A percentile compares a stretch with the other conserved stretches of the same genome.
phyloP scores from a whole-genome alignment of 1,140 invertebrate species.

The Drosophila chauvacae region DNA sequence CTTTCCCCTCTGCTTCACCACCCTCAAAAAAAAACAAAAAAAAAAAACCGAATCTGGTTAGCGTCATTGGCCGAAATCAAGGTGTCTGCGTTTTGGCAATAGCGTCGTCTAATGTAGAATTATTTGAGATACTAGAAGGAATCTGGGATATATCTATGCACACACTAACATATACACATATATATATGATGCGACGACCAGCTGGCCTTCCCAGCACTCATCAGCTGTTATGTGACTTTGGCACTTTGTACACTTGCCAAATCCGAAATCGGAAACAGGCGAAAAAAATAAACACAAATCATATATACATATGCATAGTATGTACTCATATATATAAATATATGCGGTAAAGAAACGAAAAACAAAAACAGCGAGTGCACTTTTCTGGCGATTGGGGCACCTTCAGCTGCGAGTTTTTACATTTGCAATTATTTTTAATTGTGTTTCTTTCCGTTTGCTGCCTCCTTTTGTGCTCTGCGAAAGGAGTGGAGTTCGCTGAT shows the following conservation, averaged over 20 bases:
- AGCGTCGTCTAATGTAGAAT: conserved; percentile 1
- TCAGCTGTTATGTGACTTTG: conserved; percentile 76
- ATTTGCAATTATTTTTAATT: conserved; percentile 14
- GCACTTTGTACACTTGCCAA: conserved; percentile 60
- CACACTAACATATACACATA: conserved; percentile 1
- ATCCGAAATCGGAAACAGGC: conserved; percentile 31
- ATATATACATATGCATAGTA: conserved; percentile 4
- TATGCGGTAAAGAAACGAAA: neutral
- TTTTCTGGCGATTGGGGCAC: conserved; percentile 11
- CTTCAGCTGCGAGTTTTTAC: conserved; percentile 1
- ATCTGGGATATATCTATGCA: conserved; percentile 2
- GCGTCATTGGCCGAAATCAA: conserved; percentile 69
- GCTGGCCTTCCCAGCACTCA: conserved; percentile 69
- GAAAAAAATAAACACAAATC: conserved; percentile 16
- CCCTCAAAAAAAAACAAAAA: neutral
- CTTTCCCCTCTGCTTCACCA: neutral
- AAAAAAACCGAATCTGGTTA: conserved; percentile 13
- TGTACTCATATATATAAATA: neutral
- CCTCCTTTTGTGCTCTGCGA: conserved; percentile 18
- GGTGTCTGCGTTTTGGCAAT: conserved; percentile 34
- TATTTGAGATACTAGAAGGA: conserved; percentile 14
- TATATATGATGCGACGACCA: conserved; percentile 47
- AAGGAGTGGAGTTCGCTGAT: conserved; percentile 46
- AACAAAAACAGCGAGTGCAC: conserved; percentile 10
- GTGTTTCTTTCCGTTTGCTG: neutral